These are phyloP conservation scores for Copsychus sechellarum DNA, from an alignment of 2,113 vertebrate genomes.

Conservation along the genomic window DNA sequence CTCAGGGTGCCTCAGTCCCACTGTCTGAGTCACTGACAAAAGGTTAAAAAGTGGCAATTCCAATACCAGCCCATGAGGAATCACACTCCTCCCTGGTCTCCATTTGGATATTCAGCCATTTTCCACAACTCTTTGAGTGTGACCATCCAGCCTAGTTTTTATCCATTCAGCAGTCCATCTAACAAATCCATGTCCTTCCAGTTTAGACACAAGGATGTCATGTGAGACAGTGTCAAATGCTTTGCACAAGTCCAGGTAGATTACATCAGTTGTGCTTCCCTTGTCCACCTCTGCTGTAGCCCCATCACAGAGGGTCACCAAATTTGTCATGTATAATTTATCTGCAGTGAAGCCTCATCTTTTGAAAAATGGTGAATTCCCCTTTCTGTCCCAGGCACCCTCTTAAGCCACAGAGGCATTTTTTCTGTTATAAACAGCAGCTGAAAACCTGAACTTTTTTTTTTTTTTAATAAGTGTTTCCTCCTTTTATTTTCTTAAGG, in stretches of 20 bases:
- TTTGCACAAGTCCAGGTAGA: background rate
- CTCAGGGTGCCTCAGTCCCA: background rate
- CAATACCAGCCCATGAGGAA: background rate
- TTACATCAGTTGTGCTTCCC: background rate
- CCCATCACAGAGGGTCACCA: background rate
- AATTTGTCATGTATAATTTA: background rate
- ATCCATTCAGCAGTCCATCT: background rate
- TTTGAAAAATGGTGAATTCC: background rate
- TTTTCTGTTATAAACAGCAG: background rate
- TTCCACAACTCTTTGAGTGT: background rate
- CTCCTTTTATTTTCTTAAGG: background rate
- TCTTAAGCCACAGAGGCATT: background rate
- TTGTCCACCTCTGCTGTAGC: background rate
- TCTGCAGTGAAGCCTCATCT: background rate
- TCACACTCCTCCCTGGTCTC: background rate
- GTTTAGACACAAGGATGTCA: background rate
- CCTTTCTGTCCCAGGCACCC: background rate
- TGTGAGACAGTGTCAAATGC: background rate
- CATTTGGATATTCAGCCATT: background rate
- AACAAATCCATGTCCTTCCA: background rate
- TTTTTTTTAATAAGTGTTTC: background rate
- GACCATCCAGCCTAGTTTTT: background rate
- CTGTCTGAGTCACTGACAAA: rapidly evolving
- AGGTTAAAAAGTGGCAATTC: background rate
- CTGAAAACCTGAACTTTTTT: background rate